These are phyloP conservation scores for Drosophila lutescens DNA, from an alignment of 2,888 invertebrate genomes.

Conservation along the genomic window DNA sequence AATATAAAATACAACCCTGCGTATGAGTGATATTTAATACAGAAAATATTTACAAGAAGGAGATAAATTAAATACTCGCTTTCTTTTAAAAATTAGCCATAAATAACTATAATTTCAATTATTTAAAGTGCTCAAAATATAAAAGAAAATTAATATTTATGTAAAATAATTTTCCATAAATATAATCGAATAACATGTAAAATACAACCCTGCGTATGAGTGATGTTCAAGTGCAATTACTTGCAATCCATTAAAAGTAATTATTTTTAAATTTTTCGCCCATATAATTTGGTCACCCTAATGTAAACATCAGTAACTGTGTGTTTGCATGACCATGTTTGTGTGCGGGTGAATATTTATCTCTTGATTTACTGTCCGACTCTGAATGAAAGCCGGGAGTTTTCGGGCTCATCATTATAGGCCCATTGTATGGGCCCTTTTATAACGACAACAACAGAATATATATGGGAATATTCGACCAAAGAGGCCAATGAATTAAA, in stretches of 20 bases:
- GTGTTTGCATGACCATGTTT: conserved; percentile 14
- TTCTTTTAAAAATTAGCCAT: too few relatives aligned
- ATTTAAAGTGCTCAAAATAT: too few relatives aligned
- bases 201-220: not conserved
- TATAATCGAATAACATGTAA: too few relatives aligned
- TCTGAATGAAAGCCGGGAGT: conserved; percentile 25
- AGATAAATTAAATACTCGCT: too few relatives aligned
- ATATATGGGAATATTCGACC: conserved; percentile 2
- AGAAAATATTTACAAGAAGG: too few relatives aligned
- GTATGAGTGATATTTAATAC: conserved; percentile 3
- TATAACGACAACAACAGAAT: not conserved
- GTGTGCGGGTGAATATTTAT: conserved; percentile 57
- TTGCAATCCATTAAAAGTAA: not conserved
- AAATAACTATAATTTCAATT: too few relatives aligned
- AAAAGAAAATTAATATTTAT: not conserved
- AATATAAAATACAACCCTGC: not conserved
- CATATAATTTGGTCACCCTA: conserved; percentile 17
- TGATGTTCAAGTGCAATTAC: not conserved
- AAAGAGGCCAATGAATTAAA: not conserved
- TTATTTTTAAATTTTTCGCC: not conserved
- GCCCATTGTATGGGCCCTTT: conserved; percentile 24
- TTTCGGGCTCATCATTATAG: conserved; percentile 32
- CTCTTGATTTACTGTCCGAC: conserved; percentile 71
- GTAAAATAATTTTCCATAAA: not conserved
- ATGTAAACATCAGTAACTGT: conserved; percentile 14